Evolutionary conservation across 1,140 invertebrate genomes (phyloP), one percentile per base, ranked within the genome.

Genomic region (Drosophila eugracilis): DNA sequence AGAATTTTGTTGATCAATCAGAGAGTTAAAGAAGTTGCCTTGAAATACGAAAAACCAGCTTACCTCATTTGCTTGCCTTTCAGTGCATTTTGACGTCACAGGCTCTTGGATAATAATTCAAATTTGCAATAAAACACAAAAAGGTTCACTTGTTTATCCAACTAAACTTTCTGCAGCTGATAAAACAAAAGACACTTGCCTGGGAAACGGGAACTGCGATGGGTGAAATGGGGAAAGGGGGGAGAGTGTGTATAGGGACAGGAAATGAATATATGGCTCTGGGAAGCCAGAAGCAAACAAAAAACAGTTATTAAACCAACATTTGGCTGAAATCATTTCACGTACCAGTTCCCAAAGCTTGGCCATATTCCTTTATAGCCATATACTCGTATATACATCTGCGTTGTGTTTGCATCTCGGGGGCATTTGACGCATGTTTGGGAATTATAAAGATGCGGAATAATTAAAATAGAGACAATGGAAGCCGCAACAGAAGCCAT

Each of bases 161-260:
- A 49, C 70, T 53, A 73, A 53, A 73, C 67, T 73, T 71, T 73
- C 53, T 34, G 71, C 71, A 74, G 70, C 70, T 74, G 70, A 74
- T 74, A 75, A 75, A 75, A 75, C 50, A 75, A 74, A 53, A 39
- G 39, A 63, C 48, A 49, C 52, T 52, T 62, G 59, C 28, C 39
- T 28, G 32, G 42, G 15, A 48, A 48, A 32, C 14, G 42, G 44
- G 32, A 32, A n/a, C 15, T n/a, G 26, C 10, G 47, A n/a, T 6
- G 24, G 17, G 5, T n/a, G n/a, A n/a, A n/a, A 32, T 28, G 26
- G 7, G 26, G 1, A 36, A 12, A 15, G 7, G 26, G n/a, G 2
- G 17, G 4, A 24, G n/a, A 14, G 2, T 14, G 26, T 19, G 12
- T 21, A 0, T 44, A 39, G 39, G 14, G 19, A 15, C 45, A 24